Conservation (phyloP, 2,113 vertebrate species). For the Ginglymostoma cirratum region DNA sequence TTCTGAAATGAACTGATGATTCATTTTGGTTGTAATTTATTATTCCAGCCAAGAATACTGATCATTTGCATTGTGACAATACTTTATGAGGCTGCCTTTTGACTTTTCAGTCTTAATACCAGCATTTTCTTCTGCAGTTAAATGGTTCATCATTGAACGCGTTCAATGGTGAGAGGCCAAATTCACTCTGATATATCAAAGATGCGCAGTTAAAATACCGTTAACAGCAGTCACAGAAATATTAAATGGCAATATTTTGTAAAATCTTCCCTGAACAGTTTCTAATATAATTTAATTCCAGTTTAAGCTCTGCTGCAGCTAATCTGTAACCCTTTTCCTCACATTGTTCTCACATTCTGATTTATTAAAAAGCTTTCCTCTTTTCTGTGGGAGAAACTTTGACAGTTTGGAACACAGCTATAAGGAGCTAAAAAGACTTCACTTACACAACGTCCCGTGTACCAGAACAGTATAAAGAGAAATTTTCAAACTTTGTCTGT, state of each 20-base stretch:
- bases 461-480: background rate
- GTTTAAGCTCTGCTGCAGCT: background rate
- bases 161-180: background rate
- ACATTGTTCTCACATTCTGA: background rate
- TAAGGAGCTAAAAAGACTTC: background rate
- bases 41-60: background rate
- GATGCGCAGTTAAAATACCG: background rate
- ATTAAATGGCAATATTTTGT: background rate
- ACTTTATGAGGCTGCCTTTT: background rate
- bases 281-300: background rate
- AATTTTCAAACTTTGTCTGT: background rate
- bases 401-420: background rate
- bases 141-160: background rate
- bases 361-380: background rate
- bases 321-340: background rate
- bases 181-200: background rate
- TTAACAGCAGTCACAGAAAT: background rate
- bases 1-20: constrained; percentile 8
- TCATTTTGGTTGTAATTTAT: background rate
- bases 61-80: background rate
- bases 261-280: background rate
- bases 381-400: background rate
- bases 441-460: background rate
- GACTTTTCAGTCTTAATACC: background rate
- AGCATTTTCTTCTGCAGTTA: background rate